A percentile compares a stretch with the other conserved stretches of the same genome.
Evolutionary conservation across 2,797 vertebrate genomes (phyloP).

Genomic region (Tangara arthus): DNA sequence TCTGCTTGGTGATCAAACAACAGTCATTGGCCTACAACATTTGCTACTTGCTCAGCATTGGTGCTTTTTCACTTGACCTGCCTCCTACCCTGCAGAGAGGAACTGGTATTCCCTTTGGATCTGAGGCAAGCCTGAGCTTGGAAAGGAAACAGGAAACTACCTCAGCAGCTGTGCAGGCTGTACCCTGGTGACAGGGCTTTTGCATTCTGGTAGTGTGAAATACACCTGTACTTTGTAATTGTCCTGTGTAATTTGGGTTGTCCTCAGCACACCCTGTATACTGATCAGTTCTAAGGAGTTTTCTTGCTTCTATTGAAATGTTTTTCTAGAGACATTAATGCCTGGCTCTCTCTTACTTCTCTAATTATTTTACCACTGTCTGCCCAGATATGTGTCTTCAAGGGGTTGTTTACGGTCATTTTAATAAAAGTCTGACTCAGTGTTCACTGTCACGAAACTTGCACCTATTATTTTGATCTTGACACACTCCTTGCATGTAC

Average conservation of each 20-base stretch:
- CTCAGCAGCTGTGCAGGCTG: not conserved
- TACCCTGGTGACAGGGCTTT: not conserved
- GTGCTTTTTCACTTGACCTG: not conserved
- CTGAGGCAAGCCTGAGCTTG: not conserved
- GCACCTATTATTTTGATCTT: not conserved
- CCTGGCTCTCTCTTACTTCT: not conserved
- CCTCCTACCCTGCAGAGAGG: not conserved
- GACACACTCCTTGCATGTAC: not conserved
- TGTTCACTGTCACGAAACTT: not conserved
- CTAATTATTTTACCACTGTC: not conserved
- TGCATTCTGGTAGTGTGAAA: not conserved
- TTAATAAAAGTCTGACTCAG: not conserved
- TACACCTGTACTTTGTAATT: not conserved
- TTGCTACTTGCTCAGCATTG: not conserved
- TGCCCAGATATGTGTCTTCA: not conserved
- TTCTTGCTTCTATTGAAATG: not conserved
- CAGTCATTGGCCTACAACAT: not conserved
- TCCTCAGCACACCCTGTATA: not conserved
- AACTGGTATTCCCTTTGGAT: not conserved
- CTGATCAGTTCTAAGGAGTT: not conserved
- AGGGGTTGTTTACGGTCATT: not conserved
- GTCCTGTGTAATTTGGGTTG: not conserved
- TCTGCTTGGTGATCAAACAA: not conserved
- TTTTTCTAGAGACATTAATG: not conserved
- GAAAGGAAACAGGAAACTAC: not conserved